These are phyloP conservation scores for Tupaia chinensis DNA, from an alignment of 2,113 vertebrate species.

Conservation along the genomic window DNA sequence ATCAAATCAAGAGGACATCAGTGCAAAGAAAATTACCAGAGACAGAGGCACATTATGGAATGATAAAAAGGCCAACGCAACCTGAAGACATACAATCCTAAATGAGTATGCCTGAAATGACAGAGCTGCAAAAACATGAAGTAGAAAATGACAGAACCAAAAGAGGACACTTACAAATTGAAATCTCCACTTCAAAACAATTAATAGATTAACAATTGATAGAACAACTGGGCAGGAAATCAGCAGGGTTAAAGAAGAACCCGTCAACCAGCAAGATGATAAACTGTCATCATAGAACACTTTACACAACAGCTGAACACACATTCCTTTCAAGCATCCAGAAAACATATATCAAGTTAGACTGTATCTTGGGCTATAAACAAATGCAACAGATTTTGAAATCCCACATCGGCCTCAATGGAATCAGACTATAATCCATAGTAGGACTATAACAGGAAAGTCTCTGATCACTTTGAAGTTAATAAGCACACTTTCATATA, in stretches of 20 bases:
- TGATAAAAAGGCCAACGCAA: not conserved
- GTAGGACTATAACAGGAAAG: constrained; percentile 7
- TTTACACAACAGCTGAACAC: not conserved
- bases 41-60: not conserved
- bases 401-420: not conserved
- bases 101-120: not conserved
- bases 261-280: not conserved
- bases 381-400: constrained; percentile 6
- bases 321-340: constrained; percentile 3
- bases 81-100: not conserved
- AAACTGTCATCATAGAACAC: constrained; percentile 5
- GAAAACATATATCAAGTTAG: not conserved
- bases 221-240: not conserved
- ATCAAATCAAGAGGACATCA: not conserved
- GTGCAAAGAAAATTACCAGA: not conserved
- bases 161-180: not conserved
- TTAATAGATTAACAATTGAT: not conserved
- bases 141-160: not conserved
- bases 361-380: not conserved
- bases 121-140: not conserved
- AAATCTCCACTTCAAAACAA: not conserved
- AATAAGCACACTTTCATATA: not conserved
- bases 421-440: not conserved
- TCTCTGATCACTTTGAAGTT: not conserved
- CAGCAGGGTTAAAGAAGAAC: not conserved